Evolutionary conservation across 2,797 vertebrate species (phyloP).

Genomic region (Graptemys geographica): DNA sequence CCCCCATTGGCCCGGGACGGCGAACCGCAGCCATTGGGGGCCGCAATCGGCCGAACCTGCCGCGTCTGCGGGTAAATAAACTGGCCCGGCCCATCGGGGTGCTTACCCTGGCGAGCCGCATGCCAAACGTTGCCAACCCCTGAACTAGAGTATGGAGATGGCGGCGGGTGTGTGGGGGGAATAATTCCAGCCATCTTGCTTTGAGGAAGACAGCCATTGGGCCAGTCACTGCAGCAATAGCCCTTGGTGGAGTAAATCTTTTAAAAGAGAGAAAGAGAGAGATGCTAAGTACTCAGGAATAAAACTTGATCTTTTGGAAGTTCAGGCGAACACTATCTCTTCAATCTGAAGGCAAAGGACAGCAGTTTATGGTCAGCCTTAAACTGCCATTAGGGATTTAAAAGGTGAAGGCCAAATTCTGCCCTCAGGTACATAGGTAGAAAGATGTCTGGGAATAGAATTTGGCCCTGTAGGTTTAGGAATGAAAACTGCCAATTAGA

Average conservation of each 20-base stretch:
- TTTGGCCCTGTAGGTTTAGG: not conserved
- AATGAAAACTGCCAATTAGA: not conserved
- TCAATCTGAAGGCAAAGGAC: not conserved
- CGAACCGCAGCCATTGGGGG: no score
- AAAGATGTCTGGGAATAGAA: not conserved
- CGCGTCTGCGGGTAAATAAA: no score
- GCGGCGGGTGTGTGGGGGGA: not conserved
- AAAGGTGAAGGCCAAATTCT: not conserved
- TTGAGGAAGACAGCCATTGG: not conserved
- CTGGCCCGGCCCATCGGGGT: no score
- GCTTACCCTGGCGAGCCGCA: no score
- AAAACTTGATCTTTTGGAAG: slow-evolving; percentile 16
- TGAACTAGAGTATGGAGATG: not conserved
- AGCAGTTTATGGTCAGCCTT: not conserved
- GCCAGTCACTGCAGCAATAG: not conserved
- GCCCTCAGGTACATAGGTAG: not conserved
- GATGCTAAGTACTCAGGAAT: not conserved
- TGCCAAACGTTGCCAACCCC: no score
- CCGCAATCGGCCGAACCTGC: no score
- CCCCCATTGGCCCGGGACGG: no score
- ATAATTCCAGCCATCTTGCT: not conserved
- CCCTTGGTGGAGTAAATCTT: not conserved
- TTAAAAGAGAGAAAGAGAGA: not conserved
- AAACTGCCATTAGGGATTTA: slow-evolving; percentile 11
- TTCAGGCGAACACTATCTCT: slow-evolving; percentile 17